A percentile compares a stretch with the other conserved stretches of the same genome.
Conservation (phyloP, 2,797 vertebrate genomes). For the Eulemur albifrons region DNA sequence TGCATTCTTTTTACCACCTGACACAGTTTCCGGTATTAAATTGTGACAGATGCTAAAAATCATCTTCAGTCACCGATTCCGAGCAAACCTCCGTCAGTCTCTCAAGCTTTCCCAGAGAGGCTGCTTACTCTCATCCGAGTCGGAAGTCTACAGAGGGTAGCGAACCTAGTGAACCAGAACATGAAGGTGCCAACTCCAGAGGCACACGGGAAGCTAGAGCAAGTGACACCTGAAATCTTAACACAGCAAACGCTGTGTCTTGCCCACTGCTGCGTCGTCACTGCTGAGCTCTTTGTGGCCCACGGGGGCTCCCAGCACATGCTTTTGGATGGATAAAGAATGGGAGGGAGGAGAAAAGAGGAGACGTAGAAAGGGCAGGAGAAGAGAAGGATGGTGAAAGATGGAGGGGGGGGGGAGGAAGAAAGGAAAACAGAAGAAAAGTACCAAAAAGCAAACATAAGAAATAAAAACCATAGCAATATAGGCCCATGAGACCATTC, state of each 20-base stretch:
- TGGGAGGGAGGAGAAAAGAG: neutral
- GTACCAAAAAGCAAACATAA: neutral
- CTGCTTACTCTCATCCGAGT: neutral
- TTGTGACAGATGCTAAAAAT: neutral
- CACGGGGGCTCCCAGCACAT: rapidly evolving
- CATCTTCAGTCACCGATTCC: neutral
- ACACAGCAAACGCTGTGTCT: rapidly evolving
- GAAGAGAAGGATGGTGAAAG: neutral
- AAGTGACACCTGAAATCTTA: neutral
- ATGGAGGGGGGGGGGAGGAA: too few relatives aligned
- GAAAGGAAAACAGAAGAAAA: neutral
- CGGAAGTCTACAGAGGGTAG: neutral
- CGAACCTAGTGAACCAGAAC: neutral
- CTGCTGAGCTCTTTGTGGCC: neutral
- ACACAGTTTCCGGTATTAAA: neutral
- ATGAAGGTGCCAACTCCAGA: rapidly evolving
- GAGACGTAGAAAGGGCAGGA: neutral
- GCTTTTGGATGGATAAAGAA: neutral
- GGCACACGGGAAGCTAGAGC: rapidly evolving
- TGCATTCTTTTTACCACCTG: neutral
- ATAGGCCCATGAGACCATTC: rapidly evolving
- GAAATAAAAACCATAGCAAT: neutral
- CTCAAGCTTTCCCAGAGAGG: neutral
- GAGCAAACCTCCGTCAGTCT: neutral
- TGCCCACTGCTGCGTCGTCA: rapidly evolving